These are phyloP conservation scores for Portunus trituberculatus DNA, from an alignment of 1,140 invertebrate genomes.

Conservation along the genomic window DNA sequence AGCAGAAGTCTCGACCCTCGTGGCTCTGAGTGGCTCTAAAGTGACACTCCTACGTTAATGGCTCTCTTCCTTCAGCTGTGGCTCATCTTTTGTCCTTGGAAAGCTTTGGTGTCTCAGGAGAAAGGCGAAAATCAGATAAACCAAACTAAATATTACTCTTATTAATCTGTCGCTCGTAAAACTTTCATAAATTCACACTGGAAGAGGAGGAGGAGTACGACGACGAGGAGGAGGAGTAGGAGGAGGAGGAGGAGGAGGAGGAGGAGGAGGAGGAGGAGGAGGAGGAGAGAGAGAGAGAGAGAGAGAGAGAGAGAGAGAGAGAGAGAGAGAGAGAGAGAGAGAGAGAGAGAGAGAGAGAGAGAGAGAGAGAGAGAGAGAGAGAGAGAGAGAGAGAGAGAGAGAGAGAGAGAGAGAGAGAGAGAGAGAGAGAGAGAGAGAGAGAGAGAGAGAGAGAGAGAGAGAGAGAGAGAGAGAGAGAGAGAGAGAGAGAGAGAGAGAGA, in stretches of 20 bases:
- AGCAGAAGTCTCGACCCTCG: too few species aligned
- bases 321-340: too few species aligned
- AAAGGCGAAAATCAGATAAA: not conserved
- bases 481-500: not conserved
- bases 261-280: not conserved
- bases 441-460: not conserved
- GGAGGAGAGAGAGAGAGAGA: not conserved
- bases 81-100: not conserved
- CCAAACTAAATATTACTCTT: not conserved
- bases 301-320: too few species aligned
- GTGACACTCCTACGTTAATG: not conserved
- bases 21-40: not conserved
- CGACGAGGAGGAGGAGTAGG: not conserved
- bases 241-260: not conserved
- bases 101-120: not conserved
- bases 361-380: not conserved
- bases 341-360: not conserved
- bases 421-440: not conserved
- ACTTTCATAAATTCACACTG: not conserved
- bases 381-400: not conserved
- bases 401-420: too few species aligned
- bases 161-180: slow-evolving; percentile 14
- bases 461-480: not conserved
- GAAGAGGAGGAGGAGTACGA: not conserved
- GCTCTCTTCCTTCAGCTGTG: not conserved